Evolutionary conservation across 2,888 invertebrate genomes (phyloP).

Genomic region (Cenopis cana): DNA sequence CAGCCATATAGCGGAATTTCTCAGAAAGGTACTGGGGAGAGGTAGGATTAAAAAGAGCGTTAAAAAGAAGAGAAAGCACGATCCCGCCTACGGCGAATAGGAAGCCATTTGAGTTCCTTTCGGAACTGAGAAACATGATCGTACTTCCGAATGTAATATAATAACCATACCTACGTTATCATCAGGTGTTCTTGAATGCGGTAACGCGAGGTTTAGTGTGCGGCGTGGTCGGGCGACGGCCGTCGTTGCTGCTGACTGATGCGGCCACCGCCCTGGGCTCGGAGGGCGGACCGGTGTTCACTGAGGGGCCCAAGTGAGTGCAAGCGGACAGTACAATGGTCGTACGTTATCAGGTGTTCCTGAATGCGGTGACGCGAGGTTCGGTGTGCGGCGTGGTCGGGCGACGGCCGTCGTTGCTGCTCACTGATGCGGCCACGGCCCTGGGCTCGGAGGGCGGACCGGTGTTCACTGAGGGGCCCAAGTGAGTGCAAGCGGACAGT

Average conservation of each 20-base stretch:
- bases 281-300: constrained; percentile 86
- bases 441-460: constrained; percentile 87
- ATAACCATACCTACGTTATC: constrained; percentile 8
- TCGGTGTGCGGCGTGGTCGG: constrained; percentile 85
- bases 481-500: no score
- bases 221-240: constrained; percentile 80
- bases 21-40: no score
- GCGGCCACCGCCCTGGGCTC: constrained; percentile 85
- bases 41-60: no score
- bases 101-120: no score
- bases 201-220: constrained; percentile 85
- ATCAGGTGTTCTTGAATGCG: constrained; percentile 83
- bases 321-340: no score
- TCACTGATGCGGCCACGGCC: constrained; percentile 85
- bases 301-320: constrained; percentile 72
- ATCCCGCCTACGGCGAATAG: no score
- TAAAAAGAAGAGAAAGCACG: no score
- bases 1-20: no score
- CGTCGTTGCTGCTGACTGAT: constrained; percentile 84
- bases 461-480: constrained; percentile 77
- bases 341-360: constrained; percentile 69
- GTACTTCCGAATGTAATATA: no score
- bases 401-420: constrained; percentile 77
- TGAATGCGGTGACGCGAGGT: constrained; percentile 84
- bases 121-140: no score